These are phyloP conservation scores for Eupithecia tripunctaria DNA, from an alignment of 2,888 invertebrate genomes.

Conservation along the genomic window DNA sequence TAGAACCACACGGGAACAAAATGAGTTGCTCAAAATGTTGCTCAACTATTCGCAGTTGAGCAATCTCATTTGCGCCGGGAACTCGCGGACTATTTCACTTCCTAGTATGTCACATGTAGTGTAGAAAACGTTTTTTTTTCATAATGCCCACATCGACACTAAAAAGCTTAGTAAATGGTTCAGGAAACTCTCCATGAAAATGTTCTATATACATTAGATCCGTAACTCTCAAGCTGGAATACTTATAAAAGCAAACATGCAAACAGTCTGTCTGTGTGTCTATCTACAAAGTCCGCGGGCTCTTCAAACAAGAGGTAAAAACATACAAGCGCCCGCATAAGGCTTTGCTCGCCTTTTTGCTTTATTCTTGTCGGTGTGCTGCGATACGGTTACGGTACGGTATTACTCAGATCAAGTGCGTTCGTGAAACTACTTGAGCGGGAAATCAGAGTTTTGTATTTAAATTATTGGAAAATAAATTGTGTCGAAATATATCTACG, in stretches of 20 bases:
- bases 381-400: neutral
- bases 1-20: too few species aligned
- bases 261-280: constrained; percentile 2
- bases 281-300: constrained; percentile 6
- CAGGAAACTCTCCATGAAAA: neutral
- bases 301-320: constrained; percentile 17
- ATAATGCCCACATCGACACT: neutral
- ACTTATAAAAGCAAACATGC: constrained; percentile 12
- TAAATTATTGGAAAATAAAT: neutral
- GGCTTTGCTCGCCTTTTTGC: neutral
- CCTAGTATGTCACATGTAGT: too few species aligned
- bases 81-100: too few species aligned
- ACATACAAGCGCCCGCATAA: constrained; percentile 11
- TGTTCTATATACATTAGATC: neutral
- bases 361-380: constrained; percentile 8
- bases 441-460: neutral
- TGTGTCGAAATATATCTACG: neutral
- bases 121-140: too few species aligned
- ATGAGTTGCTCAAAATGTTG: too few species aligned
- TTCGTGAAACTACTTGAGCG: neutral
- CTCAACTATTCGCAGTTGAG: too few species aligned
- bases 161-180: neutral
- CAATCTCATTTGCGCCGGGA: too few species aligned
- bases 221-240: neutral
- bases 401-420: neutral